phyloP scores from a whole-genome alignment of 2,797 vertebrate genomes.

The Alfaro cultratus region DNA sequence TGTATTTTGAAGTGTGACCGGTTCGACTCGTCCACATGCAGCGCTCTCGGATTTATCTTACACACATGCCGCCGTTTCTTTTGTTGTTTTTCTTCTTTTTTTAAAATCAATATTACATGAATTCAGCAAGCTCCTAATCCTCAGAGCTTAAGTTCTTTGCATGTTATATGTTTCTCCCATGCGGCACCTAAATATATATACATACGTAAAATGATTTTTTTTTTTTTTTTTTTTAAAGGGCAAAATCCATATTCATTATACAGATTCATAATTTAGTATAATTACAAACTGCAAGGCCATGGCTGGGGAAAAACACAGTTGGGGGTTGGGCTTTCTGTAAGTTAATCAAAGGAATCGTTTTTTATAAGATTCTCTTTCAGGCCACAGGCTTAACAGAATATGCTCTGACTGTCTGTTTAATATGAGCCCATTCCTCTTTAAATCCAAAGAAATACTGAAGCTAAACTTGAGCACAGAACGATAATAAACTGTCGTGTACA shows the following conservation, averaged over 20 bases:
- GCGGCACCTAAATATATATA: conserved; percentile 2
- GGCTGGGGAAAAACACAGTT: conserved; percentile 10
- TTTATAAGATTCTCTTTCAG: conserved; percentile 20
- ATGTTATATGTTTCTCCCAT: conserved; percentile 4
- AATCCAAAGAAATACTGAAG: background rate
- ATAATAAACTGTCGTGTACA: background rate
- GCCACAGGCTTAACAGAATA: conserved; percentile 9
- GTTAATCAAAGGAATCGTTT: conserved; percentile 20
- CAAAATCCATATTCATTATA: conserved; percentile 18
- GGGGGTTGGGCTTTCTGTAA: conserved; percentile 17
- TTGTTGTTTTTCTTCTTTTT: background rate
- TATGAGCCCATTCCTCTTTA: background rate
- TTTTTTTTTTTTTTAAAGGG: background rate
- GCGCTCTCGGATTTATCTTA: conserved; percentile 20
- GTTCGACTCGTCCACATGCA: conserved; percentile 19
- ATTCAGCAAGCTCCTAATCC: conserved; percentile 8
- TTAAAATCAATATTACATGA: conserved; percentile 25
- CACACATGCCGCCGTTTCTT: conserved; percentile 8
- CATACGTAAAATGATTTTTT: background rate
- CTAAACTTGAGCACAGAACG: background rate
- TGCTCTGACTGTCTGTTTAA: conserved; percentile 12
- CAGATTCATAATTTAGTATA: conserved; percentile 35
- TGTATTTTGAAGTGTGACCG: conserved; percentile 69
- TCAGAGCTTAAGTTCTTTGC: background rate
- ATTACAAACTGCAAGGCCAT: conserved; percentile 8